These are phyloP conservation scores for Iguana delicatissima DNA, from an alignment of 2,797 vertebrate species.

Conservation along the genomic window DNA sequence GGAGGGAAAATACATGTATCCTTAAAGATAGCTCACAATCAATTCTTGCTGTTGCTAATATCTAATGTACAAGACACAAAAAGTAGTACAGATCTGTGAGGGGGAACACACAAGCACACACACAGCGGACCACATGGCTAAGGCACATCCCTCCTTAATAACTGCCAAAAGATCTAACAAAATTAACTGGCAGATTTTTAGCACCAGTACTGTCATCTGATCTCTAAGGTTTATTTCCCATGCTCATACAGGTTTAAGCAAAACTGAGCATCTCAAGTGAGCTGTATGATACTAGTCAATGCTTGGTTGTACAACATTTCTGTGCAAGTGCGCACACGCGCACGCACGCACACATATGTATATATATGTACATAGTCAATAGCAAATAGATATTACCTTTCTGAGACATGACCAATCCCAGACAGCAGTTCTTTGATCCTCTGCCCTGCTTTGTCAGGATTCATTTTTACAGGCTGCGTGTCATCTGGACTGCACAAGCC, in stretches of 20 bases:
- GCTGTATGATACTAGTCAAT: background rate
- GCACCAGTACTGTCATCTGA: background rate
- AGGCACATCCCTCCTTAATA: background rate
- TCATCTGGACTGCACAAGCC: slow-evolving; percentile 72
- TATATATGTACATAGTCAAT: background rate
- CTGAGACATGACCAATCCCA: slow-evolving; percentile 88
- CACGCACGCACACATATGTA: fast-evolving
- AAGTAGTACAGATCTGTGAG: background rate
- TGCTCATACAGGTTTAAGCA: background rate
- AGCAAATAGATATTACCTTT: slow-evolving; percentile 81
- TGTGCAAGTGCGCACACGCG: background rate
- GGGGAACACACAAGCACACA: background rate
- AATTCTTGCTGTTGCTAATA: too few species aligned
- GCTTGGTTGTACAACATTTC: fast-evolving
- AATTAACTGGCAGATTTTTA: background rate
- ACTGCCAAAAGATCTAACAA: background rate
- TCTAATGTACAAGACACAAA: background rate
- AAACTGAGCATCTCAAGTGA: fast-evolving
- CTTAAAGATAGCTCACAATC: background rate
- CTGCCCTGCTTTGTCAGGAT: slow-evolving; percentile 75
- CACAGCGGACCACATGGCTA: background rate
- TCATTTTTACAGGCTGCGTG: slow-evolving; percentile 29
- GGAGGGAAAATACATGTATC: too few species aligned
- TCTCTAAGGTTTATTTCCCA: background rate
- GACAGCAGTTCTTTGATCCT: slow-evolving; percentile 88